phyloP scores from a whole-genome alignment of 1,140 invertebrate genomes.

The Grapholita molesta region DNA sequence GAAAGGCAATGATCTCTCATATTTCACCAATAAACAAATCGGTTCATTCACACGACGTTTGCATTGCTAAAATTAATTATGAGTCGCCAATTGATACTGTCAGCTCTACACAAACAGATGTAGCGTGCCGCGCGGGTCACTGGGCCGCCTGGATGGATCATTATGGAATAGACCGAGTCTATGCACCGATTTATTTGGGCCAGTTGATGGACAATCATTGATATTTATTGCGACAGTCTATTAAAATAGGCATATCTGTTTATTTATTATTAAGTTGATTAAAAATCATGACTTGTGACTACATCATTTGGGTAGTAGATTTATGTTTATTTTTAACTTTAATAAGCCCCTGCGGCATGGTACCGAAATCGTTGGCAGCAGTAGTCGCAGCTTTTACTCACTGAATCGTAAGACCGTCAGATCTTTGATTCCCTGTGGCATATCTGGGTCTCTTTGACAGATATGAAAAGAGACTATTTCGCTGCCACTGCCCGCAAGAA shows the following conservation, averaged over 20 bases:
- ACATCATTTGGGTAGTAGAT: no score
- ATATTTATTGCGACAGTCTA: conserved; percentile 8
- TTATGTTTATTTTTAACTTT: no score
- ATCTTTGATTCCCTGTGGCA: no score
- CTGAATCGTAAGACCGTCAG: no score
- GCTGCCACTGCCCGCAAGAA: no score
- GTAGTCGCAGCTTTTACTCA: no score
- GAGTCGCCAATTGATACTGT: conserved; percentile 54
- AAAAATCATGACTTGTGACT: neutral
- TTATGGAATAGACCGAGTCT: neutral
- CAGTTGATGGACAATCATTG: neutral
- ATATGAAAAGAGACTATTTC: no score
- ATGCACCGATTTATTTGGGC: conserved; percentile 9
- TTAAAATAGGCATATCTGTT: neutral
- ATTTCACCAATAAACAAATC: conserved; percentile 33
- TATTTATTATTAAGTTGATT: neutral
- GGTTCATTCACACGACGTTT: conserved; percentile 26
- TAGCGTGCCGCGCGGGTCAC: conserved; percentile 38
- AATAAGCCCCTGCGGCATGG: no score
- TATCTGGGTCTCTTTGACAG: no score
- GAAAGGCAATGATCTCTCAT: conserved; percentile 30
- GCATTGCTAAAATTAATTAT: conserved; percentile 60
- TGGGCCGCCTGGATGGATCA: conserved; percentile 36
- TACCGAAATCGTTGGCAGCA: no score
- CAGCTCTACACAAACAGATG: conserved; percentile 63